Conservation (phyloP, 2,888 invertebrate genomes). For the Dendrolimus houi region DNA sequence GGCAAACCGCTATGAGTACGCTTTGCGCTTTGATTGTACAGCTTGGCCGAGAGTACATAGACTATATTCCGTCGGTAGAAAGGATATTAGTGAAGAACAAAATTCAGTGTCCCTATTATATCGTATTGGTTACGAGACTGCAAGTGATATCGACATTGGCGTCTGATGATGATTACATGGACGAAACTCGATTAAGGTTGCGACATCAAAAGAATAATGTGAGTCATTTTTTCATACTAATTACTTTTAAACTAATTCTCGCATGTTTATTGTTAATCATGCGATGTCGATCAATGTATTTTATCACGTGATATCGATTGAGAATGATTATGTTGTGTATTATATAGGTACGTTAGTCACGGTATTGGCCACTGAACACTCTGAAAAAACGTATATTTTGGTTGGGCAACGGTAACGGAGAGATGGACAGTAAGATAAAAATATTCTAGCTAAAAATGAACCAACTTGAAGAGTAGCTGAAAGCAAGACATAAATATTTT, state of each 20-base stretch:
- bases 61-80: constrained; percentile 95
- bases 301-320: too few relatives aligned
- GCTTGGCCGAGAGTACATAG: constrained; percentile 92
- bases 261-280: too few relatives aligned
- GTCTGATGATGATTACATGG: constrained; percentile 84
- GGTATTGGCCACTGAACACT: too few relatives aligned
- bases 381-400: too few relatives aligned
- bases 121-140: constrained; percentile 85
- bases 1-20: constrained; percentile 91
- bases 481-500: too few relatives aligned
- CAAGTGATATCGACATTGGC: constrained; percentile 85
- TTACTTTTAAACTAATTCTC: not conserved
- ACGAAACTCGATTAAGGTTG: constrained; percentile 79
- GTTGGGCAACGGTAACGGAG: too few relatives aligned
- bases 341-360: not conserved
- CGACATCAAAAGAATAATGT: constrained; percentile 83
- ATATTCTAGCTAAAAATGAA: too few relatives aligned
- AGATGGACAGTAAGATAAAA: too few relatives aligned
- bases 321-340: not conserved
- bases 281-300: too few relatives aligned
- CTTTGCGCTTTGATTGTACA: constrained; percentile 91
- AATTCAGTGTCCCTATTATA: constrained; percentile 86
- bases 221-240: constrained; percentile 23
- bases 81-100: constrained; percentile 88
- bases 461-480: too few relatives aligned